These are phyloP conservation scores for Pectinophora gossypiella DNA, from an alignment of 1,140 invertebrate genomes.

Conservation along the genomic window DNA sequence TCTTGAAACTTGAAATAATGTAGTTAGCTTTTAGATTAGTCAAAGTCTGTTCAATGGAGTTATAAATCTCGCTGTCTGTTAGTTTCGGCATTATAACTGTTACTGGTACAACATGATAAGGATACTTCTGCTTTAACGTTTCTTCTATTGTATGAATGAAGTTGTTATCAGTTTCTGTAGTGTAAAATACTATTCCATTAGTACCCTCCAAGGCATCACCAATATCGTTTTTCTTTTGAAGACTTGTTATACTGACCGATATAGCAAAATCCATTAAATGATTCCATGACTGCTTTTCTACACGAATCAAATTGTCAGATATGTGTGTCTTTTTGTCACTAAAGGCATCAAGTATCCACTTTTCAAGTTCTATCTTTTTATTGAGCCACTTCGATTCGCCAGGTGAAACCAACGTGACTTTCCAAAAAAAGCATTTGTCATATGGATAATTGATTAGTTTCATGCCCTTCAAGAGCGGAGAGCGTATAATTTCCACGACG, in stretches of 20 bases:
- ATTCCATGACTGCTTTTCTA: conserved; percentile 66
- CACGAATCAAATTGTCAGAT: conserved; percentile 51
- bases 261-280: conserved; percentile 65
- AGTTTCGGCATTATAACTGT: conserved; percentile 44
- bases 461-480: conserved; percentile 62
- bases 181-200: conserved; percentile 64
- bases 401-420: conserved; percentile 79
- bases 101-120: conserved; percentile 56
- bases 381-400: conserved; percentile 51
- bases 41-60: conserved; percentile 33
- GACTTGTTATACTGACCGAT: conserved; percentile 46
- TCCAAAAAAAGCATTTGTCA: conserved; percentile 79
- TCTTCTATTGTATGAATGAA: conserved; percentile 58
- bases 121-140: conserved; percentile 59
- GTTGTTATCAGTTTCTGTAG: conserved; percentile 38
- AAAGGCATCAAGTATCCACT: conserved; percentile 59
- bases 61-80: conserved; percentile 17
- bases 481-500: conserved; percentile 68
- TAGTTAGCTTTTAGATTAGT: conserved; percentile 33
- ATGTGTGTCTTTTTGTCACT: conserved; percentile 38
- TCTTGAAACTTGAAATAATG: conserved; percentile 55
- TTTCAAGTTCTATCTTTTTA: conserved; percentile 48
- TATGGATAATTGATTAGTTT: conserved; percentile 69
- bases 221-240: conserved; percentile 30
- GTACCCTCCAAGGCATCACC: conserved; percentile 59